phyloP scores from a whole-genome alignment of 2,888 invertebrate genomes.

The Cordilura impudica region DNA sequence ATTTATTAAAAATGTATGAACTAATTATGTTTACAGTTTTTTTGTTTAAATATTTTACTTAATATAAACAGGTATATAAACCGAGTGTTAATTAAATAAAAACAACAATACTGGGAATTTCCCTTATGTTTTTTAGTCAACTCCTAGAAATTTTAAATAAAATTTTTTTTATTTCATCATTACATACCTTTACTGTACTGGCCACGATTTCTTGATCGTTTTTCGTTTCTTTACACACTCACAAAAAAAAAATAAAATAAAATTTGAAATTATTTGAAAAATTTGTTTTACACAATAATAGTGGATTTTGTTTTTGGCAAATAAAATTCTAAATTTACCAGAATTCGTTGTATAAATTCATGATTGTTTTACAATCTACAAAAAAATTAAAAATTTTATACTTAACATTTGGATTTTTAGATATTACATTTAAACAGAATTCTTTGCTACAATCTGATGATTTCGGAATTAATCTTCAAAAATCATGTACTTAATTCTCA shows the following conservation, averaged over 20 bases:
- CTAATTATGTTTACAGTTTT: conserved; percentile 29
- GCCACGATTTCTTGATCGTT: conserved; percentile 7
- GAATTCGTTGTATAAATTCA: too few species aligned
- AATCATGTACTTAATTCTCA: too few species aligned
- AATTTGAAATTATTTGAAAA: neutral
- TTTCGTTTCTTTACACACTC: neutral
- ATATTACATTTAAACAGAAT: too few species aligned
- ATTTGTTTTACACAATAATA: too few species aligned
- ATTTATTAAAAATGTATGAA: conserved; percentile 26
- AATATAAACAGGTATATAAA: conserved; percentile 2
- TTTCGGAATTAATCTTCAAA: too few species aligned
- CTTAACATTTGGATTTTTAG: too few species aligned
- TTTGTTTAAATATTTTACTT: conserved; percentile 17
- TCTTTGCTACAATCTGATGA: too few species aligned
- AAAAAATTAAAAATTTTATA: too few species aligned
- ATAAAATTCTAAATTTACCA: too few species aligned
- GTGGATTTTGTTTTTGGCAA: too few species aligned
- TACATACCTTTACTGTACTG: conserved; percentile 31
- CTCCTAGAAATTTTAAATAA: too few species aligned
- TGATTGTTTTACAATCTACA: too few species aligned
- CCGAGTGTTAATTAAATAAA: neutral
- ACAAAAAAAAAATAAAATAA: neutral
- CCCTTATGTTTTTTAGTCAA: neutral
- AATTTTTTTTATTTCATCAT: neutral
- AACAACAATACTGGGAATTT: neutral